Evolutionary conservation across 1,140 invertebrate species (phyloP).

Genomic region (Aphelinus atriplicis): DNA sequence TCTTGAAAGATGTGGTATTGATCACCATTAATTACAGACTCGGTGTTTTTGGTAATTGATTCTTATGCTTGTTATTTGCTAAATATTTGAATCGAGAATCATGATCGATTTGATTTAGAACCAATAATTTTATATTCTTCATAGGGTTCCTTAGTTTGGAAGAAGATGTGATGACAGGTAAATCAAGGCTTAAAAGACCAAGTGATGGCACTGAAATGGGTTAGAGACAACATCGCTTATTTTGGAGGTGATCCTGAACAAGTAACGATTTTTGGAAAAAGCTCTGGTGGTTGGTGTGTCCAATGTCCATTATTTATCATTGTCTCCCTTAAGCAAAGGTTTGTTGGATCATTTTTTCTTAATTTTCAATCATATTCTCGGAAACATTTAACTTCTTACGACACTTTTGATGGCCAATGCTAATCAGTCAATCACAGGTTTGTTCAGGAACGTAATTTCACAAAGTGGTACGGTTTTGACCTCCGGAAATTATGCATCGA

Average conservation of each 20-base stretch:
- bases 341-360: background rate
- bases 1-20: constrained; percentile 65
- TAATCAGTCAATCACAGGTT: background rate
- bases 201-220: constrained; percentile 42
- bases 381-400: too few species aligned
- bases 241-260: constrained; percentile 37
- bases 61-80: too few species aligned
- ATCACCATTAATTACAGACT: constrained; percentile 72
- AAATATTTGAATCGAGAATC: too few species aligned
- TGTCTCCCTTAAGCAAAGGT: constrained; percentile 47
- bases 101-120: background rate
- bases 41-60: constrained; percentile 65
- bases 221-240: constrained; percentile 26
- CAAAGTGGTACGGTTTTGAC: constrained; percentile 5
- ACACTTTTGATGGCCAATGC: background rate
- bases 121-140: background rate
- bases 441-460: background rate
- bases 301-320: constrained; percentile 58
- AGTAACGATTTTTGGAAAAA: constrained; percentile 65
- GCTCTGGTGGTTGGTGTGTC: constrained; percentile 57
- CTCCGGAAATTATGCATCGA: background rate
- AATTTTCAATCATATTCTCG: too few species aligned
- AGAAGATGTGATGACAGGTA: constrained; percentile 20
- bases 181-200: constrained; percentile 67
- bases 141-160: constrained; percentile 32